Conservation (phyloP, 2,797 vertebrate species). For the Cheirogaleus major region DNA sequence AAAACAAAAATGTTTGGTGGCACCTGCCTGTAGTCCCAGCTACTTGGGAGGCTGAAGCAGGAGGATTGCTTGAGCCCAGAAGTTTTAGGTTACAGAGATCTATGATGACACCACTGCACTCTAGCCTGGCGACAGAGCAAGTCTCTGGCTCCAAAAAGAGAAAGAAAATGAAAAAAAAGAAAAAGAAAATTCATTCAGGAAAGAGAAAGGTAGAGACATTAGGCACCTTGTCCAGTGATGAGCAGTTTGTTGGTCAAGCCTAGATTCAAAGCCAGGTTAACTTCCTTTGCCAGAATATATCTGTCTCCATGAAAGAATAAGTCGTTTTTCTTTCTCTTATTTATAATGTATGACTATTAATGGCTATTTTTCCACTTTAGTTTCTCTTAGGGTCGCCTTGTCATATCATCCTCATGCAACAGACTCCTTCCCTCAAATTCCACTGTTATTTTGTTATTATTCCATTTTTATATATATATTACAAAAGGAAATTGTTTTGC, state of each 20-base stretch:
- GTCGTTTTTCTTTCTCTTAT: not conserved
- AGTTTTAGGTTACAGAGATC: too few relatives aligned
- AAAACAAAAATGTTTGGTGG: too few relatives aligned
- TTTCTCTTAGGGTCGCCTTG: not conserved
- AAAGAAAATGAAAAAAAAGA: too few relatives aligned
- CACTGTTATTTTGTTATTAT: not conserved
- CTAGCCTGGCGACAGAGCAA: too few relatives aligned
- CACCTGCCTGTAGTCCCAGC: too few relatives aligned
- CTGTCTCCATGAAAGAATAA: not conserved
- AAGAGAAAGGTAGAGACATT: not conserved
- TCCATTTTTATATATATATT: not conserved
- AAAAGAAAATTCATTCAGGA: not conserved
- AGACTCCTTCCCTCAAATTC: not conserved
- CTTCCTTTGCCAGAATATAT: not conserved
- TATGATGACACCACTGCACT: too few relatives aligned
- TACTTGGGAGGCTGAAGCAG: too few relatives aligned
- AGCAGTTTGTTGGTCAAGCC: not conserved
- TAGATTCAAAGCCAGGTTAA: not conserved
- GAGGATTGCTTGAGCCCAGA: too few relatives aligned
- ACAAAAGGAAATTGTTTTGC: not conserved
- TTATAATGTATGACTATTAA: not conserved
- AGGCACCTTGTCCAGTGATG: not conserved
- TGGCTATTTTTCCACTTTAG: not conserved
- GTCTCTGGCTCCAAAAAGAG: too few relatives aligned
- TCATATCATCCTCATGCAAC: not conserved